Percentiles rank a stretch among this genome's conserved stretches.
phyloP scores from a whole-genome alignment of 2,113 vertebrate genomes.

The Pteruthius melanotis region DNA sequence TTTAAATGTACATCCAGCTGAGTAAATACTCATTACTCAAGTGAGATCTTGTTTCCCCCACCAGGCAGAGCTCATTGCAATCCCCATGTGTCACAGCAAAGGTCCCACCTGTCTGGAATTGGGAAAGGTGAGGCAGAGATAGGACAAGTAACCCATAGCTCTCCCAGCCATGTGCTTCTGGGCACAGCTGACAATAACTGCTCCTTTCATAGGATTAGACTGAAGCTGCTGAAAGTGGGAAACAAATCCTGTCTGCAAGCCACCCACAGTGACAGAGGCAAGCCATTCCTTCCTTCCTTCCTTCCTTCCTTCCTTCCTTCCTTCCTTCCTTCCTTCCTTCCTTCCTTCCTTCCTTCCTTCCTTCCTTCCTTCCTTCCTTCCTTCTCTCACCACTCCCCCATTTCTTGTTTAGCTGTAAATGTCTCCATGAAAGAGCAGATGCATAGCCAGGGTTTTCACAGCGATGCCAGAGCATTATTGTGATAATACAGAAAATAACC shows the following conservation, averaged over 20 bases:
- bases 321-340: accelerated
- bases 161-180: not conserved
- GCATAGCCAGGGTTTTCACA: not conserved
- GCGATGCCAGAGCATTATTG: not conserved
- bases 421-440: not conserved
- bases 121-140: not conserved
- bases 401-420: not conserved
- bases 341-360: too few species aligned
- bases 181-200: not conserved
- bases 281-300: not conserved
- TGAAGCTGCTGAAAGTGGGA: not conserved
- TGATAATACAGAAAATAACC: not conserved
- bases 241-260: not conserved
- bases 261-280: not conserved
- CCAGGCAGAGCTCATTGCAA: not conserved
- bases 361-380: accelerated
- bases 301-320: accelerated
- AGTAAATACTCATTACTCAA: not conserved
- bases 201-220: not conserved
- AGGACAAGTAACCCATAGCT: not conserved
- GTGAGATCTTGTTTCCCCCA: not conserved
- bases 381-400: accelerated
- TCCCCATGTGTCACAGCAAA: not conserved
- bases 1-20: not conserved
- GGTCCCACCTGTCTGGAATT: too few species aligned